Evolutionary conservation across 2,797 vertebrate genomes (phyloP), one percentile per base, ranked within the genome.

Genomic region (Poecilia wingei): DNA sequence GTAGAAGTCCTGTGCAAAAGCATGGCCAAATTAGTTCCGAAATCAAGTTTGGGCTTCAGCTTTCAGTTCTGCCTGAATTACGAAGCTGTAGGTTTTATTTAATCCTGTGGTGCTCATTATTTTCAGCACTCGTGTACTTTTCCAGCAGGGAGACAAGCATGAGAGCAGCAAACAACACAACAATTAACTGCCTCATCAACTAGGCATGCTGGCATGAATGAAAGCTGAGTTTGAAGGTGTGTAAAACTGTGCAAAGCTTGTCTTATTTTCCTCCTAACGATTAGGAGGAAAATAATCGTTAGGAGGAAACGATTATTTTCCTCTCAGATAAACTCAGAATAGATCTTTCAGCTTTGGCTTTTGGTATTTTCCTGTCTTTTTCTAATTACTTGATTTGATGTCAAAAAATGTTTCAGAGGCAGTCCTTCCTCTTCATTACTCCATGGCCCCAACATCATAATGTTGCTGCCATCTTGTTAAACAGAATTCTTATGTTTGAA

Each of bases 121-220:
- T 82, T 83, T 33, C n/a, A 41, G 12, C 28, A 68, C 3, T 14
- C 75, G 5, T n/a, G 61, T 73, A 20, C 41, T 28, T 74, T 83
- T 82, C 66, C 33, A 69, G 43, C 59, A 74, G 31, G 22, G 13
- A 33, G 3, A 72, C 66, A 66, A 80, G 43, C 72, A 51, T 46
- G 51, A 79, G 41, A 83, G 72, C 46, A 72, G 71, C 46, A 2
- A 2, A 61, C 70, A 66, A 49, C 20, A 22, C 22, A 14, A 5
- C 25, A 78, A 80, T 77, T 72, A 74, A 69, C 51, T 83, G 41
- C 39, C n/a, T 82, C 57, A 49, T 73, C 71, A 43, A 61, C 22
- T 33, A 71, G 78, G 77, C n/a, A 46, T n/a, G 16, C 45, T 79
- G 55, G 8, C 28, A 69, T 77, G 20, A 77, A 73, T 53, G 49